Evolutionary conservation across 2,113 vertebrate genomes (phyloP), one percentile per base, ranked within the genome.

Genomic region (Tursiops truncatus): DNA sequence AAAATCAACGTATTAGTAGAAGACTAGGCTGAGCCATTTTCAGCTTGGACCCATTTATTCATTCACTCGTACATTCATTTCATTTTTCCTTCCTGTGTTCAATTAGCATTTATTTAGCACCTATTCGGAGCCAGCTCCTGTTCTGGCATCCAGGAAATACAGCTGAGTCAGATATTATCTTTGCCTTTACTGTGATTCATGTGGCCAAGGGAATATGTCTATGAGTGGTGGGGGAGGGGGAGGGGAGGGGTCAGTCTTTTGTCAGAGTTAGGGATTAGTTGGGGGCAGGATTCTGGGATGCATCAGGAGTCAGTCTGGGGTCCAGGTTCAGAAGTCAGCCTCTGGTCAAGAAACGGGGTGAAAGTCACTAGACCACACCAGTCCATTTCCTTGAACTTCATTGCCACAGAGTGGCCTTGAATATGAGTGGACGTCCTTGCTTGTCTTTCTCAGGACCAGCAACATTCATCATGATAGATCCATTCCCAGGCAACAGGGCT

Each of bases 51-150:
- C 74, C 58, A 26, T 89, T 87, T 81, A 31, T 47, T 71, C 56
- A n/a, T 25, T 62, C 44, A 85, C 47, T 91, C 33, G 50, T 80
- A 58, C 77, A 74, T 91, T 93, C 68, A 70, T 85, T 60, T 38
- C 41, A 36, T 63, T 79, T 96, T 89, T 70, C 47, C 11, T 91
- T 85, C 11, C 8, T 56, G 21, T 84, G 71, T 82, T 93, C 47
- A 53, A 13, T 89, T 62, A 83, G 15, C 89, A 94, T 89, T 91
- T 95, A 70, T 41, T 79, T 95, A 91, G 90, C 79, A 90, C 67
- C 5, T 79, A 2, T 91, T 81, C 91, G 84, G 71, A 97, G 94
- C 74, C 58, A 71, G 79, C n/a, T 89, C 53, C 73, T 95, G 44
- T 67, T 58, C 73, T 83, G 67, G 63, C 5, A 92, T 87, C 84